Base-by-base conservation (phyloP, 1,140 invertebrate species). In the Doryteuthis pealeii region DNA sequence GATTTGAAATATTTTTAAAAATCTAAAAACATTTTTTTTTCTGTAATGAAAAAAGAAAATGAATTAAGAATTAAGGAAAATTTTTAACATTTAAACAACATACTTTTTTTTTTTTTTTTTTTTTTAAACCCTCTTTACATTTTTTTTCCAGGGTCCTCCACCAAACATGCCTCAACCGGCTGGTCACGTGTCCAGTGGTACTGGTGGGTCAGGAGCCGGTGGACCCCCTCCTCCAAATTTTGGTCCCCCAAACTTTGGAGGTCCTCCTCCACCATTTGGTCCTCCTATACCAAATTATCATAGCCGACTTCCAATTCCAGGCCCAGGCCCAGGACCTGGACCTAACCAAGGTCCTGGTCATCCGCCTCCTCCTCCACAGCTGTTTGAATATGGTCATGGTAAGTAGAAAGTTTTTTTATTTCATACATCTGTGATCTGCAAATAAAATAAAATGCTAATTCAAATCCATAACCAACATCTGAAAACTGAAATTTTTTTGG, bases 331-430 rank as follows among this genome's bases (percentile, higher is more conserved):
- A n/a, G 54, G 54, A 62, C 54, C 54, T 62, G 54, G 54, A 14
- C 54, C 10, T 28, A 12, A 8, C 26, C 54, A 62, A n/a, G 54
- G 54, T n/a, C 54, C 54, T 15, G 54, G 54, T 62, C 54, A 62
- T 62, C 54, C 18, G 6, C 54, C 54, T 62, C 40, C 35, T 22
- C 73, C 75, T 31, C 82, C 80, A 43, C 81, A 82, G 72, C 83
- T 83, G 80, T 83, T 84, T 82, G 83, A 84, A 43, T 84, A 82
- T 73, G 76, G 77, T 54, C 81, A 82, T 74, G 81, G 81, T 70
- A 74, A 70, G 70, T 73, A 58, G 67, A 31, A 40, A 28, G 45
- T 43, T 28, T 26, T 22, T 58, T 68, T 15, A 22, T 49, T 30
- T 58, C 45, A 33, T 26, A 31, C 68, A 58, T n/a, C n/a, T n/a